Percentiles rank a stretch among this genome's conserved stretches.
Evolutionary conservation across 2,797 vertebrate genomes (phyloP).

Genomic region (Microctenopoma steveboyesi): DNA sequence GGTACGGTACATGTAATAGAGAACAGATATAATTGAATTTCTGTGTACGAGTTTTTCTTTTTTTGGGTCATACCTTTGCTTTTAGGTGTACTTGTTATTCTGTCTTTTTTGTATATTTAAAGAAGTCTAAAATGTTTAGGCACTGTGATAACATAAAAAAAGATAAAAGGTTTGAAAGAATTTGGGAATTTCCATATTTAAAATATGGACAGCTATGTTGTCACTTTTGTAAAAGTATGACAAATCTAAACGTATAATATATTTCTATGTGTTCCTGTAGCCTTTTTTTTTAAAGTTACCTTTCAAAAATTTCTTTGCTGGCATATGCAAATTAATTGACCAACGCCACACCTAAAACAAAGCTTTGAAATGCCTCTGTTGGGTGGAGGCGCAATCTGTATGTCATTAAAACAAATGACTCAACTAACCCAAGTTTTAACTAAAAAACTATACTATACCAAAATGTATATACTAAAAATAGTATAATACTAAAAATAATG

Average conservation of each 20-base stretch:
- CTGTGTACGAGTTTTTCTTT: conserved; percentile 88
- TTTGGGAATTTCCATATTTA: conserved; percentile 74
- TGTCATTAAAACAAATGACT: not conserved
- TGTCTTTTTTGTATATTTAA: conserved; percentile 71
- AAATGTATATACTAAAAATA: too few species aligned
- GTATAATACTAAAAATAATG: too few species aligned
- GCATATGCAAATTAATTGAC: too few species aligned
- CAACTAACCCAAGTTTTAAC: too few species aligned
- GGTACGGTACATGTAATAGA: conserved; percentile 90
- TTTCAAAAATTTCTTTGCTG: not conserved
- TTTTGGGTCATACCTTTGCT: conserved; percentile 74
- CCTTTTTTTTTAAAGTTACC: not conserved
- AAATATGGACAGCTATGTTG: conserved; percentile 15
- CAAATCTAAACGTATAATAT: too few species aligned
- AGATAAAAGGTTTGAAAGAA: conserved; percentile 73
- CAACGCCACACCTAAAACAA: not conserved
- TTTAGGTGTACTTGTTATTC: conserved; percentile 80
- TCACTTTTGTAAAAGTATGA: not conserved
- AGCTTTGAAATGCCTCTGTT: not conserved
- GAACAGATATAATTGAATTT: conserved; percentile 99
- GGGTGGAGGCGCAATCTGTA: not conserved
- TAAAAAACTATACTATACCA: too few species aligned
- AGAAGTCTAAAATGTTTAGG: conserved; percentile 62
- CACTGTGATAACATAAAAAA: conserved; percentile 38
- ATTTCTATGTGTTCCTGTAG: not conserved